Evolutionary conservation across 2,888 invertebrate species (phyloP).

Genomic region (Sthenelais limicola): DNA sequence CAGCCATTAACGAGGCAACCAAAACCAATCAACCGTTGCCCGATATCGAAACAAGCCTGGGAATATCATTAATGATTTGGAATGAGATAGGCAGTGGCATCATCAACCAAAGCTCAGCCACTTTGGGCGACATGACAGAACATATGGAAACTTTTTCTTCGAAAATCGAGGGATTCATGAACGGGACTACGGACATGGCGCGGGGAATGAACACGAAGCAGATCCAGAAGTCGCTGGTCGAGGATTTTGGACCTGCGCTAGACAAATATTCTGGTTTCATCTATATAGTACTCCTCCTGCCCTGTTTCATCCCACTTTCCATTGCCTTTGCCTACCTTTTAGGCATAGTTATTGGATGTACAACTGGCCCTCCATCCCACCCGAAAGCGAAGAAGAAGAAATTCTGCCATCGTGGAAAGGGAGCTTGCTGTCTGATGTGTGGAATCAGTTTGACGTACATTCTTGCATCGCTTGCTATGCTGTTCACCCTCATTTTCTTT

Average conservation of each 20-base stretch:
- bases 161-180: neutral
- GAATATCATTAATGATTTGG: neutral
- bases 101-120: neutral
- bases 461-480: constrained; percentile 63
- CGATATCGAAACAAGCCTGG: no score
- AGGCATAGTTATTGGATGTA: neutral
- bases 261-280: neutral
- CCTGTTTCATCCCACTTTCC: neutral
- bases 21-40: no score
- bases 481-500: constrained; percentile 61
- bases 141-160: neutral
- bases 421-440: constrained; percentile 43
- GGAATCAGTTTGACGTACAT: constrained; percentile 67
- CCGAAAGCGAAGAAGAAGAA: neutral
- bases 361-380: neutral
- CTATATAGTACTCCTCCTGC: neutral
- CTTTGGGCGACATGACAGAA: neutral
- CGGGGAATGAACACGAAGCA: neutral
- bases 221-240: neutral
- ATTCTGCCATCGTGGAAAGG: constrained; percentile 26
- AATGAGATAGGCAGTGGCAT: neutral
- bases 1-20: no score
- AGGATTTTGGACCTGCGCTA: neutral
- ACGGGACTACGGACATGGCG: neutral
- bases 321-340: neutral